Percentiles rank a stretch among this genome's conserved stretches.
phyloP scores from a whole-genome alignment of 2,888 invertebrate species.

The Matsumyia berberina region DNA sequence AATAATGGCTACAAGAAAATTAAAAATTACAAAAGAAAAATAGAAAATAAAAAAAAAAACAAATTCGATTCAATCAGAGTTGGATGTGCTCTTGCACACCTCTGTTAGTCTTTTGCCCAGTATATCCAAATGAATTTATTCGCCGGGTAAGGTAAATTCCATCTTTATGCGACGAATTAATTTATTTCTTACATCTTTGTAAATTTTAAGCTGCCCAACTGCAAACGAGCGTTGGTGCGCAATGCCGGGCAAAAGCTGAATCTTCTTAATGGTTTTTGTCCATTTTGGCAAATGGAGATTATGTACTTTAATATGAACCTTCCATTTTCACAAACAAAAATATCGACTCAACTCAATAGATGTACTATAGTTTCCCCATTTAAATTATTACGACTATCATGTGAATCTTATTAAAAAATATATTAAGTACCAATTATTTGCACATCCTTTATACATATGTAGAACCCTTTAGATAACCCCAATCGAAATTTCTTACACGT shows the following conservation, averaged over 20 bases:
- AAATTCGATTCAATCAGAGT: conserved; percentile 82
- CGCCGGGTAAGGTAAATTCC: conserved; percentile 81
- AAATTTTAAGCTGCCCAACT: conserved; percentile 53
- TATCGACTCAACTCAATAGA: conserved; percentile 22
- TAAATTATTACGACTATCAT: conserved; percentile 54
- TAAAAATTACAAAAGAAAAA: conserved; percentile 43
- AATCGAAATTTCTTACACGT: conserved; percentile 28
- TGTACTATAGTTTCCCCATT: conserved; percentile 55
- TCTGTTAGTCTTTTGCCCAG: conserved; percentile 82
- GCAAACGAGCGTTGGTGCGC: conserved; percentile 39
- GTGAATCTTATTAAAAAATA: conserved; percentile 36
- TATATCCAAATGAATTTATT: conserved; percentile 79
- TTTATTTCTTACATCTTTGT: conserved; percentile 77
- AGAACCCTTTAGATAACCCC: background rate
- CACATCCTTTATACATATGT: conserved; percentile 57
- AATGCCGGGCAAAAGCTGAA: conserved; percentile 83
- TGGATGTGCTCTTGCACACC: conserved; percentile 83
- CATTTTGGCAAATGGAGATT: conserved; percentile 84
- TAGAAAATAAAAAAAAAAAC: conserved; percentile 77
- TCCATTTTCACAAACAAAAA: conserved; percentile 59
- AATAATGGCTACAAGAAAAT: conserved; percentile 55
- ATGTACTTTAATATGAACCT: conserved; percentile 84
- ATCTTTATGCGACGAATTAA: conserved; percentile 80
- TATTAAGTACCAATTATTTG: conserved; percentile 24
- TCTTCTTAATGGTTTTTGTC: conserved; percentile 84